Conservation (phyloP, 2,113 vertebrate genomes). For the Dasyornis broadbenti region DNA sequence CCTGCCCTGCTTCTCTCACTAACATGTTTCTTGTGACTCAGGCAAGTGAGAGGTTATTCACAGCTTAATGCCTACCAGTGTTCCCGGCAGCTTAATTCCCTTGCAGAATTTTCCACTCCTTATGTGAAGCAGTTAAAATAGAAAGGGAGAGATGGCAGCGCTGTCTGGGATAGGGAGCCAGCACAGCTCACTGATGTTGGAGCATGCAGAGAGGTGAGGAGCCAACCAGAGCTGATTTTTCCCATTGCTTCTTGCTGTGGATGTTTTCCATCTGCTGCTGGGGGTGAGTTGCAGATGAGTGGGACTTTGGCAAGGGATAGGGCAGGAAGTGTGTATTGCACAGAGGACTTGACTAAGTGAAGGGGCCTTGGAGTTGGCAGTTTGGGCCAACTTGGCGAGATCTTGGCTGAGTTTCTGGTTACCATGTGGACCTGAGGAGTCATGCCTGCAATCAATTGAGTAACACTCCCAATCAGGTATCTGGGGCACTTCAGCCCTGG, state of each 20-base stretch:
- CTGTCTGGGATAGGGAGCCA: not conserved
- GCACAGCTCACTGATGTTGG: not conserved
- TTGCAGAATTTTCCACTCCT: constrained; percentile 47
- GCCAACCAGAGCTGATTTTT: not conserved
- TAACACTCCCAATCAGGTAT: not conserved
- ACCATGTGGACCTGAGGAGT: not conserved
- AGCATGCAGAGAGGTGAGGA: not conserved
- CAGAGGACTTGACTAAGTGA: not conserved
- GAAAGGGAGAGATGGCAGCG: not conserved
- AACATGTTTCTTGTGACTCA: not conserved
- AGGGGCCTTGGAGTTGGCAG: not conserved
- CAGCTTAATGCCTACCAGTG: not conserved
- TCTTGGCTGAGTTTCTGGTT: constrained; percentile 21
- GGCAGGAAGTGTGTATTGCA: constrained; percentile 1
- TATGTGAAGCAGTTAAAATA: constrained; percentile 21
- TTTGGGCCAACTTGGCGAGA: not conserved
- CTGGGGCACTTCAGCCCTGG: not conserved
- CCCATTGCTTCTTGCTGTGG: not conserved
- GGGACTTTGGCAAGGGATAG: constrained; percentile 25
- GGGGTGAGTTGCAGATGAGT: constrained; percentile 11
- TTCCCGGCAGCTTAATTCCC: not conserved
- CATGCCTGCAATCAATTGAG: not conserved
- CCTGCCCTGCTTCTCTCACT: not conserved
- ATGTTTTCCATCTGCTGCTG: constrained; percentile 28
- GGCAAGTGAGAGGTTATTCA: constrained; percentile 19